Percentiles rank a stretch among this genome's conserved stretches.
Evolutionary conservation across 2,797 vertebrate genomes (phyloP).

Genomic region (Sebastes cheni): DNA sequence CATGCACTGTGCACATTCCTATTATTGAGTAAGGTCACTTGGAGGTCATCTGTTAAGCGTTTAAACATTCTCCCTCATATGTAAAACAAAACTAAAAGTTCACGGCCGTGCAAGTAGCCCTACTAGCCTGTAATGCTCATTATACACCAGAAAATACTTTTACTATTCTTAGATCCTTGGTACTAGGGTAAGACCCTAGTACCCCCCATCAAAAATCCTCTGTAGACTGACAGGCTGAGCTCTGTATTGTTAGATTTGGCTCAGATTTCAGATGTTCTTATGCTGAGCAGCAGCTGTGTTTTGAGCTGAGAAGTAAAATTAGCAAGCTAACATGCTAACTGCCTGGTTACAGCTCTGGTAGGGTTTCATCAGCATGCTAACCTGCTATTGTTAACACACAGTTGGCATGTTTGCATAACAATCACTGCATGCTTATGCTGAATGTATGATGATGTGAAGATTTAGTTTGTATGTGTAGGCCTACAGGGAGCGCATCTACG

Average conservation of each 20-base stretch:
- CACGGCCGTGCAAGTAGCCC: neutral
- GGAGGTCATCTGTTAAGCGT: neutral
- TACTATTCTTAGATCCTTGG: neutral
- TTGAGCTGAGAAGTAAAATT: neutral
- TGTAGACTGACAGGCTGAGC: neutral
- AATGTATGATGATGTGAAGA: neutral
- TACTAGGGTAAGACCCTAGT: neutral
- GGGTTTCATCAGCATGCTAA: neutral
- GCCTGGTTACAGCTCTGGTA: neutral
- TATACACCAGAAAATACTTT: neutral
- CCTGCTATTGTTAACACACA: neutral
- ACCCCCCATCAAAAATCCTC: neutral
- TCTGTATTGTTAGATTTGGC: neutral
- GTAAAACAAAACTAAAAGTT: neutral
- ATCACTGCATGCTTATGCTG: neutral
- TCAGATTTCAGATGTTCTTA: neutral
- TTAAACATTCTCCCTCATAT: neutral
- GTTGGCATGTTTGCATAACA: neutral
- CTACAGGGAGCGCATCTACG: neutral
- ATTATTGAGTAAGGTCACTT: constrained; percentile 19
- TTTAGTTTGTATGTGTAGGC: neutral
- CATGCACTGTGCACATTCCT: constrained; percentile 48
- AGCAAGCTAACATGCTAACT: neutral
- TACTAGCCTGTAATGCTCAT: neutral
- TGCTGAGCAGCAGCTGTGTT: neutral